phyloP scores from a whole-genome alignment of 2,888 invertebrate genomes.

The Epistrophella euchroma region DNA sequence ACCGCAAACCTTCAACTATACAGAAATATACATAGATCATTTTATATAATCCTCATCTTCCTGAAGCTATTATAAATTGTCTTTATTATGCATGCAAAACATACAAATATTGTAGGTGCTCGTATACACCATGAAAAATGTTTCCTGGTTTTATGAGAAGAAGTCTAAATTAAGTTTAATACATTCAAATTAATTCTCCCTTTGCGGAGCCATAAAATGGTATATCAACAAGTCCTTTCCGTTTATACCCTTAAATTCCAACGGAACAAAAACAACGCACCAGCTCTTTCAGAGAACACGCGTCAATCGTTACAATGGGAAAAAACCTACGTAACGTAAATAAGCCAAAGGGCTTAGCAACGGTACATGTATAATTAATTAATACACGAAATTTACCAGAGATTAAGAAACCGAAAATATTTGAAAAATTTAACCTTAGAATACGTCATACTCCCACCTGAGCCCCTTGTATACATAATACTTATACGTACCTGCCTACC shows the following conservation, averaged over 20 bases:
- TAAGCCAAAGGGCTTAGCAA: not conserved
- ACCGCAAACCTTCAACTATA: not conserved
- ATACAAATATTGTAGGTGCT: not conserved
- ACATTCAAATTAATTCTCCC: constrained; percentile 39
- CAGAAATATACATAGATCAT: not conserved
- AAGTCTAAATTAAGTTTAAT: constrained; percentile 19
- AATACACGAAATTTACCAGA: not conserved
- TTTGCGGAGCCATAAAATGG: not conserved
- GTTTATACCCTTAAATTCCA: too few relatives aligned
- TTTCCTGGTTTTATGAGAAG: constrained; percentile 6
- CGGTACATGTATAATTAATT: constrained; percentile 4
- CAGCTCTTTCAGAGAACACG: not conserved
- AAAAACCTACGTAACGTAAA: not conserved
- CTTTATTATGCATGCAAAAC: constrained; percentile 27
- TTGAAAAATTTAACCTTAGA: not conserved
- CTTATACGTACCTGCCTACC: too few relatives aligned
- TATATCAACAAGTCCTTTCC: constrained; percentile 26
- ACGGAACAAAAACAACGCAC: not conserved
- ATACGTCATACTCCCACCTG: not conserved
- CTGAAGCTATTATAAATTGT: not conserved
- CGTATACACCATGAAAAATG: not conserved
- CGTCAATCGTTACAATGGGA: not conserved
- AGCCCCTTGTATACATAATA: not conserved
- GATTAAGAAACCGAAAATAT: constrained; percentile 2
- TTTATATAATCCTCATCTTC: constrained; percentile 2